A percentile compares a stretch with the other conserved stretches of the same genome.
Evolutionary conservation across 2,888 invertebrate genomes (phyloP).

Genomic region (Pomacea canaliculata): DNA sequence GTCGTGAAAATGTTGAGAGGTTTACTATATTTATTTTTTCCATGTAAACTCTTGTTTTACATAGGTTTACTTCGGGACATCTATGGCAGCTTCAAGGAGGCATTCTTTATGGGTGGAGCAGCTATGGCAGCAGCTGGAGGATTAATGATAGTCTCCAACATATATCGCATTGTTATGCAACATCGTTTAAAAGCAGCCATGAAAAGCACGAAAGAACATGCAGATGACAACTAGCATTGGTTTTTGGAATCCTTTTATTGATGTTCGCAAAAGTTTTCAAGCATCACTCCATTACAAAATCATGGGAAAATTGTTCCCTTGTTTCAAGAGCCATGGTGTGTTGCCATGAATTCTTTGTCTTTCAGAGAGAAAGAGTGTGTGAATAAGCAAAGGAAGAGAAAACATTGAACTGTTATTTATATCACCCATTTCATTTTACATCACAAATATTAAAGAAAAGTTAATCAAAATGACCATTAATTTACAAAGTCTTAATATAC

Average conservation of each 20-base stretch:
- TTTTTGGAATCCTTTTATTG: too few relatives aligned
- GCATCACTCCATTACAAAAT: too few relatives aligned
- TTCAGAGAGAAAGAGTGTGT: not conserved
- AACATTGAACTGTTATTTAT: too few relatives aligned
- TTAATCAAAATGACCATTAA: too few relatives aligned
- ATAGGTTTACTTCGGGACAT: slow-evolving; percentile 36
- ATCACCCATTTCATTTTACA: too few relatives aligned
- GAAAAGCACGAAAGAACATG: not conserved
- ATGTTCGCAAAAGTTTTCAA: too few relatives aligned
- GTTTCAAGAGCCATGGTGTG: too few relatives aligned
- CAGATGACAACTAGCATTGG: too few relatives aligned
- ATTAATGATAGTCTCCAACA: slow-evolving; percentile 35
- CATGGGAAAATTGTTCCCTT: too few relatives aligned
- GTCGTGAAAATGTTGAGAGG: not conserved
- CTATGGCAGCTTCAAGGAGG: slow-evolving; percentile 33
- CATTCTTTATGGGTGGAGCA: slow-evolving; percentile 37
- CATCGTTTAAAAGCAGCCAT: not conserved
- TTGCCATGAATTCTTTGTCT: not conserved
- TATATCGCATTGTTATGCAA: slow-evolving; percentile 1
- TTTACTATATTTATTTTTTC: slow-evolving; percentile 2
- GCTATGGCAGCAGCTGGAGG: slow-evolving; percentile 25
- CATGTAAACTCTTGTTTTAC: slow-evolving; percentile 5
- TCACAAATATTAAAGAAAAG: too few relatives aligned
- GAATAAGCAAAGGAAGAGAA: not conserved
- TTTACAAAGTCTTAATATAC: too few relatives aligned